Conservation (phyloP, 2,797 vertebrate genomes). For the Gallinago stenura region DNA sequence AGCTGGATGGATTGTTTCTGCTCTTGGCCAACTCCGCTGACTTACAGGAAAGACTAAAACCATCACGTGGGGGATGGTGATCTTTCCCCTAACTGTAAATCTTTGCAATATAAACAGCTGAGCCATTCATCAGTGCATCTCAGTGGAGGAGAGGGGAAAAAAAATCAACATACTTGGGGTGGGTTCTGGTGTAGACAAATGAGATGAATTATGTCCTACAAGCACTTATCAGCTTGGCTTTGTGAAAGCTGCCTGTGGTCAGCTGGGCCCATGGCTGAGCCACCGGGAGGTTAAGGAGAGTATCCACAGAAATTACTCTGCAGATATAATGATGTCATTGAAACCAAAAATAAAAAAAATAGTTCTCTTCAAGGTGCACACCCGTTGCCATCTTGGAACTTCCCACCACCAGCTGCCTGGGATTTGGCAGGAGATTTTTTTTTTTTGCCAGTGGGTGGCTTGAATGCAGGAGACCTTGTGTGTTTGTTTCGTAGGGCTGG, state of each 20-base stretch:
- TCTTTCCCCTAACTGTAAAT: conserved; percentile 2
- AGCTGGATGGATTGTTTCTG: conserved; percentile 2
- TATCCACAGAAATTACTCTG: not conserved
- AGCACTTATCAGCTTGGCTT: not conserved
- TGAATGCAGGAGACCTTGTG: not conserved
- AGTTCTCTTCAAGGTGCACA: not conserved
- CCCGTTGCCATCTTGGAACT: not conserved
- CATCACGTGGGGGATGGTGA: not conserved
- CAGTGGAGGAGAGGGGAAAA: not conserved
- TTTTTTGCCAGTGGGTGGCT: not conserved
- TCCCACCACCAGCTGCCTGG: not conserved
- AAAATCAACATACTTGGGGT: not conserved
- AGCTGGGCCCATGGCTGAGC: not conserved
- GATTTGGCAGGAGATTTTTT: not conserved
- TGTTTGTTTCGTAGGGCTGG: not conserved
- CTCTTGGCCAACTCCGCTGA: not conserved
- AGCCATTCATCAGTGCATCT: not conserved
- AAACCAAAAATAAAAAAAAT: not conserved
- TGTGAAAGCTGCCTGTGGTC: not conserved
- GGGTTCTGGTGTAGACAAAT: not conserved
- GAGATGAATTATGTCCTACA: not conserved
- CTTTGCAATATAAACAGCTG: conserved; percentile 15
- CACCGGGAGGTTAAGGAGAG: not conserved
- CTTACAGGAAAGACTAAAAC: conserved; percentile 8
- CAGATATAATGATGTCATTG: not conserved